Base-by-base conservation (phyloP, 2,888 invertebrate genomes). In the Spilosoma lubricipeda region DNA sequence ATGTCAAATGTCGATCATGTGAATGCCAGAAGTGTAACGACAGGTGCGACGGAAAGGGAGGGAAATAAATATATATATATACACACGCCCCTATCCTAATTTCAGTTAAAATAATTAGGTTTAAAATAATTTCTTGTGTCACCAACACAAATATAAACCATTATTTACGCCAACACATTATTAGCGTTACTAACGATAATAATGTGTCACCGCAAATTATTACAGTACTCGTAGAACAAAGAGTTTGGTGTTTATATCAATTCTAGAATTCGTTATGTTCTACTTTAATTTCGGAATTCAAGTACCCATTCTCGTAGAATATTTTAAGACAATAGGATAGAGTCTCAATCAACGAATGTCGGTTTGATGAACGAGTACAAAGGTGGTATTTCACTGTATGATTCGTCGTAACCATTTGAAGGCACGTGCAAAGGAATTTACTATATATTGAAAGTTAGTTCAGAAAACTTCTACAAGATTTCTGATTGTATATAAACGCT, bases 211-310 rank as follows among this genome's bases (percentile, higher is more conserved):
- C 42, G 66, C 59, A 56, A 59, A 59, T 63, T 63, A 48, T 52
- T 72, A 48, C 33, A n/a, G n/a, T n/a, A n/a, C n/a, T n/a, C n/a
- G 8, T 67, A 67, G 59, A 67, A 70, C 73, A 74, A 67, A 70
- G 66, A 67, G 66, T 30, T 20, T 1, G n/a, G 42, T 65, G 59
- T 74, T 73, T 70, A 70, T 30, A 64, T 27, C 56, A 70, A 30
- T 56, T 42, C 42, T 59, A 59, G 45, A 74, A 74, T 70, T 70
- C 13, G 70, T 23, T 70, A 9, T 39, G 63, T 18, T 64, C 72
- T 72, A 33, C 20, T 30, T 45, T 45, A 4, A 39, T 68, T 68
- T 67, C n/a, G 67, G 18, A 48, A 1, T 63, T 39, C 11, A 20
- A 71, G 8, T 11, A n/a, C 7, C 36, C 23, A 4, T 36, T 48